phyloP scores from a whole-genome alignment of 2,113 vertebrate genomes.

The Toxotes chatareus region DNA sequence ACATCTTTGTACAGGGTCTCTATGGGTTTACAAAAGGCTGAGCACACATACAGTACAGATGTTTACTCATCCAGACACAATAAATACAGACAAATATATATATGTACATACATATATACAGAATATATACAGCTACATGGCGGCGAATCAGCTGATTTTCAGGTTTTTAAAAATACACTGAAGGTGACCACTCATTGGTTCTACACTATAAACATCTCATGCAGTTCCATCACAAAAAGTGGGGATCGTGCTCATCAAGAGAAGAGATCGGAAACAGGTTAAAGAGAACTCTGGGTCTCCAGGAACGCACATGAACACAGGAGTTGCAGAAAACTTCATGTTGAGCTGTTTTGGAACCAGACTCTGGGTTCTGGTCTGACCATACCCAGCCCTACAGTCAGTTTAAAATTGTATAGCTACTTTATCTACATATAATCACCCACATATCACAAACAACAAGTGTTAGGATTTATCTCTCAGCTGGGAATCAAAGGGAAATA shows the following conservation, averaged over 20 bases:
- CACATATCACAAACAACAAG: background rate
- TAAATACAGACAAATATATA: conserved; percentile 73
- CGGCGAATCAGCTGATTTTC: background rate
- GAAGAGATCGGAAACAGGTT: too few species aligned
- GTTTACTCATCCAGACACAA: conserved; percentile 42
- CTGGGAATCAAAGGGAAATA: background rate
- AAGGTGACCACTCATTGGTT: background rate
- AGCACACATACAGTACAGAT: conserved; percentile 22
- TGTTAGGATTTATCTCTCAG: background rate
- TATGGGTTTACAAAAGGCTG: conserved; percentile 46
- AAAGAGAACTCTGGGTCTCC: too few species aligned
- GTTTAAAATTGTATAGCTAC: background rate
- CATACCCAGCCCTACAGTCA: conserved; percentile 3
- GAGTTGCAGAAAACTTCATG: too few species aligned
- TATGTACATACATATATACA: conserved; percentile 69
- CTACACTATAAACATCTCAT: conserved; percentile 22
- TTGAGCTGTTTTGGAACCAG: background rate
- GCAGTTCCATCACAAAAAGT: conserved; percentile 16
- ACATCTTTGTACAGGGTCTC: conserved; percentile 55
- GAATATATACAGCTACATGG: conserved; percentile 53
- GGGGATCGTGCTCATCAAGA: too few species aligned
- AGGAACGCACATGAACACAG: too few species aligned
- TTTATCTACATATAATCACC: conserved; percentile 1
- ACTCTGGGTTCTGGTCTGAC: background rate
- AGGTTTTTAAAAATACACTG: background rate